phyloP scores from a whole-genome alignment of 1,140 invertebrate genomes.

The Apis florea region DNA sequence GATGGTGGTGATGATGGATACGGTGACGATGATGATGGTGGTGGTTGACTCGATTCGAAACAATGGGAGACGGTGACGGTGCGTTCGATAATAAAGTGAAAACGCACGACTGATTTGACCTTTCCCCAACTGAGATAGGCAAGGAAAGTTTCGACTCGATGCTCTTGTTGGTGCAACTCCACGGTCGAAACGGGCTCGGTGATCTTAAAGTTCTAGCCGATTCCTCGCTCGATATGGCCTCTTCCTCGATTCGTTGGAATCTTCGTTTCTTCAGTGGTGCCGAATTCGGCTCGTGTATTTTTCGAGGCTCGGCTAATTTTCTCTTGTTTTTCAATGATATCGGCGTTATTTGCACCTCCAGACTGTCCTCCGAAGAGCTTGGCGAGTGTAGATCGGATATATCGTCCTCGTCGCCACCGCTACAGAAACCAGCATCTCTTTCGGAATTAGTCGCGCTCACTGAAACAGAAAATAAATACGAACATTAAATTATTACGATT shows the following conservation, averaged over 20 bases:
- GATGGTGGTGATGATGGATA: background rate
- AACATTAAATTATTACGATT: background rate
- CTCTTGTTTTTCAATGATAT: conserved; percentile 83
- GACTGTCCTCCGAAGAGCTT: conserved; percentile 88
- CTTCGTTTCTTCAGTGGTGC: conserved; percentile 86
- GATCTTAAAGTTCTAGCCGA: conserved; percentile 73
- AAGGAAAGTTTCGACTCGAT: conserved; percentile 58
- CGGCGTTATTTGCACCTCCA: conserved; percentile 84
- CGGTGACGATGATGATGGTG: background rate
- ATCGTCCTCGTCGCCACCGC: conserved; percentile 85
- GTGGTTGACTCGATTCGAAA: background rate
- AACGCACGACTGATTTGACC: background rate
- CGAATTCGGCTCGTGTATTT: conserved; percentile 72
- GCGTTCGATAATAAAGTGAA: background rate
- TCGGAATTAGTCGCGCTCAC: conserved; percentile 78
- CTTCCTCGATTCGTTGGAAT: conserved; percentile 75
- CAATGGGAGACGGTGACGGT: background rate
- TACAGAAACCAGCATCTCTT: conserved; percentile 86
- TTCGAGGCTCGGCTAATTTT: conserved; percentile 86
- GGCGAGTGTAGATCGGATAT: conserved; percentile 84
- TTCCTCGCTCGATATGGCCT: conserved; percentile 72
- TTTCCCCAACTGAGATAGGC: background rate
- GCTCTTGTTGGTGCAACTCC: conserved; percentile 72
- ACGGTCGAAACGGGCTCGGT: conserved; percentile 81
- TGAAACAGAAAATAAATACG: conserved; percentile 63